Conservation (phyloP, 2,888 invertebrate species). For the Stegophylla sp. region DNA sequence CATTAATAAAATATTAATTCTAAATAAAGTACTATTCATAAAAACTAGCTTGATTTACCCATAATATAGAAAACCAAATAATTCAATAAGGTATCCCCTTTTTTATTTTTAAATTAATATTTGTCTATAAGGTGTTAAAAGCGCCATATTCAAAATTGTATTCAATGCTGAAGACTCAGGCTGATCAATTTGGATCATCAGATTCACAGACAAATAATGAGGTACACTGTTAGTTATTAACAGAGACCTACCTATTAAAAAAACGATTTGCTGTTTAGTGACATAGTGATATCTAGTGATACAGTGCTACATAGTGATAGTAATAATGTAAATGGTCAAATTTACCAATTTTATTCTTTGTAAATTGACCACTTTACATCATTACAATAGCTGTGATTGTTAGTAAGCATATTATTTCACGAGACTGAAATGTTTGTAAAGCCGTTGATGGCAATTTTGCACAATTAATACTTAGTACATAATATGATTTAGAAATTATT, state of each 20-base stretch:
- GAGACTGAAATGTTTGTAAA: slow-evolving; percentile 39
- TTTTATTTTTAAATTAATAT: slow-evolving; percentile 64
- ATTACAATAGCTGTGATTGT: slow-evolving; percentile 49
- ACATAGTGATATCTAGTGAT: no score
- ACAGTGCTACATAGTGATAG: slow-evolving; percentile 44
- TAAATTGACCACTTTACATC: slow-evolving; percentile 43
- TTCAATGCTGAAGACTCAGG: slow-evolving; percentile 94
- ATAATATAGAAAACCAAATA: neutral
- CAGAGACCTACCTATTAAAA: slow-evolving; percentile 29
- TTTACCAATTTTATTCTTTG: slow-evolving; percentile 10
- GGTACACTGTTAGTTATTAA: slow-evolving; percentile 62
- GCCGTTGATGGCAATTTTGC: slow-evolving; percentile 44
- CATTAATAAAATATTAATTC: neutral
- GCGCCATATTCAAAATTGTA: slow-evolving; percentile 95
- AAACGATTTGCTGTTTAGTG: slow-evolving; percentile 49
- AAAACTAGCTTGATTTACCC: slow-evolving; percentile 18
- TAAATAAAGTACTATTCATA: slow-evolving; percentile 5
- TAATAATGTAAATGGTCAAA: slow-evolving; percentile 43
- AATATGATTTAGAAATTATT: slow-evolving; percentile 43
- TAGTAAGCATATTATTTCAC: slow-evolving; percentile 54
- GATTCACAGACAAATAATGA: slow-evolving; percentile 66
- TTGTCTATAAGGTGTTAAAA: slow-evolving; percentile 82
- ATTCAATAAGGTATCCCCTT: slow-evolving; percentile 48
- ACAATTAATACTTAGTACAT: slow-evolving; percentile 51
- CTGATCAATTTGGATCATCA: slow-evolving; percentile 77